These are phyloP conservation scores for Autographa gamma DNA, from an alignment of 2,888 invertebrate genomes.

Conservation along the genomic window DNA sequence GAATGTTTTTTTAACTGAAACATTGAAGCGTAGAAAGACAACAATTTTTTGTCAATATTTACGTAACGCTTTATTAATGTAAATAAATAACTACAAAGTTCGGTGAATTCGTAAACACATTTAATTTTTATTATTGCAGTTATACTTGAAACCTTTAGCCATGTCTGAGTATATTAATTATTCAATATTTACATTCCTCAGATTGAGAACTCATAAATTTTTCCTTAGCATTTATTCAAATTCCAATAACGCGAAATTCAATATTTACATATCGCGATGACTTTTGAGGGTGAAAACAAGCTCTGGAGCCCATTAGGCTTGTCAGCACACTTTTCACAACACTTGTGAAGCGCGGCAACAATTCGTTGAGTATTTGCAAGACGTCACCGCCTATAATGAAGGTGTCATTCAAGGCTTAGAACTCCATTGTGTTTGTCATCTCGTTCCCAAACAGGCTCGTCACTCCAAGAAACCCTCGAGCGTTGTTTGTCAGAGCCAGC, in stretches of 20 bases:
- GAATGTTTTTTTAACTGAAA: slow-evolving; percentile 6
- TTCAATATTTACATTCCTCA: slow-evolving; percentile 36
- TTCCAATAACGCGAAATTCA: slow-evolving; percentile 54
- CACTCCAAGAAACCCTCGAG: slow-evolving; percentile 60
- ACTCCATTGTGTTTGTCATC: slow-evolving; percentile 74
- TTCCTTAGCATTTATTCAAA: slow-evolving; percentile 56
- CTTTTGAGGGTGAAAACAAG: slow-evolving; percentile 58
- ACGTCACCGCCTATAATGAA: slow-evolving; percentile 81
- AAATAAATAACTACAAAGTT: slow-evolving; percentile 26
- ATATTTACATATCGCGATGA: slow-evolving; percentile 64
- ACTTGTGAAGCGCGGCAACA: slow-evolving; percentile 66
- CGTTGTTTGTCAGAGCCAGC: slow-evolving; percentile 54
- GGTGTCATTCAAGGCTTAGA: slow-evolving; percentile 78
- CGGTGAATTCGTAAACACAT: slow-evolving; percentile 19
- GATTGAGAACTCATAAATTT: slow-evolving; percentile 35
- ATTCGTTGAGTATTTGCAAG: slow-evolving; percentile 77
- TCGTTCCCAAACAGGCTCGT: slow-evolving; percentile 66
- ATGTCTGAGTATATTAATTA: slow-evolving; percentile 23
- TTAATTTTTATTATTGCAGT: slow-evolving; percentile 4
- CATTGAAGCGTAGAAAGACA: neutral
- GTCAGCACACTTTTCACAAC: slow-evolving; percentile 64
- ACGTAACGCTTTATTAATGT: slow-evolving; percentile 6
- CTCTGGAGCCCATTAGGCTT: slow-evolving; percentile 57
- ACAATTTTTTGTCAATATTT: neutral
- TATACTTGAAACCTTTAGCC: neutral